Percentiles rank a stretch among this genome's conserved stretches.
These are phyloP conservation scores for Pogonocichla stellata DNA, from an alignment of 2,113 vertebrate genomes.

Conservation along the genomic window DNA sequence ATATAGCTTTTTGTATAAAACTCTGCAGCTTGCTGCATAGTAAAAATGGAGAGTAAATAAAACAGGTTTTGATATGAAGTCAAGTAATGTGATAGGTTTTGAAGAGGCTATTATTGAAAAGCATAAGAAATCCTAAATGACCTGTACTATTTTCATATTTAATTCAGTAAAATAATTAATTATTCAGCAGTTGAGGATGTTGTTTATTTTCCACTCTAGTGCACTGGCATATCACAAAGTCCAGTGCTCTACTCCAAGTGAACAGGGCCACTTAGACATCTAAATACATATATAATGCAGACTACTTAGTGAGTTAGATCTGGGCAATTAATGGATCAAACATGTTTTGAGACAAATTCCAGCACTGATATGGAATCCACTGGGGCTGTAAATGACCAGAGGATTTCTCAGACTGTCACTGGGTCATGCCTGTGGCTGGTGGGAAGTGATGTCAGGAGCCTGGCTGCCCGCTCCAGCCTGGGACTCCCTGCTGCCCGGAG, in stretches of 20 bases:
- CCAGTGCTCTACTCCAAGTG: neutral
- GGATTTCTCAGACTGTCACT: neutral
- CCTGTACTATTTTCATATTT: constrained; percentile 31
- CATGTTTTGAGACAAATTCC: neutral
- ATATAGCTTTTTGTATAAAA: neutral
- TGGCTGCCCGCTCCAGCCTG: neutral
- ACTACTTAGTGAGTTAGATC: neutral
- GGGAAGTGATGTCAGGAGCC: rapidly evolving
- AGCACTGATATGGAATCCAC: neutral
- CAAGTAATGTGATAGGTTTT: neutral
- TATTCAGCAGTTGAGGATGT: constrained; percentile 18
- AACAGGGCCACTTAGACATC: neutral
- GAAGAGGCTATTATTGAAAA: neutral
- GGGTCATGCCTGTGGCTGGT: rapidly evolving
- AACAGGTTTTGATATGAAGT: neutral
- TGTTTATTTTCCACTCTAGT: constrained; percentile 4
- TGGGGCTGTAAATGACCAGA: neutral
- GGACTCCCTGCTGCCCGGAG: neutral
- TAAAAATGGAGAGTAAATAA: constrained; percentile 14
- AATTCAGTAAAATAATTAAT: constrained; percentile 39
- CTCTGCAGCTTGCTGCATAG: neutral
- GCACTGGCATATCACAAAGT: neutral
- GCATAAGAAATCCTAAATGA: neutral
- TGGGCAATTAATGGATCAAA: neutral
- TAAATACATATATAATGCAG: neutral